Conservation (phyloP, 1,140 invertebrate genomes). For the Cylas formicarius region DNA sequence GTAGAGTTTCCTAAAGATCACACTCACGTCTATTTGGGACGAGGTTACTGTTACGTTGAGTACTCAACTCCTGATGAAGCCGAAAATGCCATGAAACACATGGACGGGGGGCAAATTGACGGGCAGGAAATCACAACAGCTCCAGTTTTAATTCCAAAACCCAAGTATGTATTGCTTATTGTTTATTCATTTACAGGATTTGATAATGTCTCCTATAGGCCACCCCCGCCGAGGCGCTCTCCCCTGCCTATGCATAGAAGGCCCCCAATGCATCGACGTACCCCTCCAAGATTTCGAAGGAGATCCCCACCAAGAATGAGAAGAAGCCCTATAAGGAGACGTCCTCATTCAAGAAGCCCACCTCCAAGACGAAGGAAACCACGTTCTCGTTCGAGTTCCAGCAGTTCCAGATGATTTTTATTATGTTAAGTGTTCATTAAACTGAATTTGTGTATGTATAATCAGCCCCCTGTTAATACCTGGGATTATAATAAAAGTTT, state of each 20-base stretch:
- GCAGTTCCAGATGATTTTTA: conserved; percentile 59
- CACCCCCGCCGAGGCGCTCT: conserved; percentile 55
- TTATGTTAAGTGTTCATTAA: too few relatives aligned
- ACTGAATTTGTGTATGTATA: too few relatives aligned
- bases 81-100: conserved; percentile 97
- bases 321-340: too few relatives aligned
- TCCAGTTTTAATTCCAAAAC: conserved; percentile 74
- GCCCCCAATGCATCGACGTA: conserved; percentile 23
- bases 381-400: conserved; percentile 69
- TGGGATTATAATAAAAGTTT: too few relatives aligned
- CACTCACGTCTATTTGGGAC: conserved; percentile 73
- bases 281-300: conserved; percentile 37
- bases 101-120: conserved; percentile 93
- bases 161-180: conserved; percentile 33
- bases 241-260: conserved; percentile 51
- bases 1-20: conserved; percentile 87
- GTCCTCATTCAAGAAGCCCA: conserved; percentile 55
- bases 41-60: conserved; percentile 92
- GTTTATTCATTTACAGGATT: background rate
- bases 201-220: conserved; percentile 35
- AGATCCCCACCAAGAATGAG: conserved; percentile 47
- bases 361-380: conserved; percentile 60
- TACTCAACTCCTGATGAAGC: conserved; percentile 91
- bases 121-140: conserved; percentile 93
- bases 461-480: too few relatives aligned